Evolutionary conservation across 1,140 invertebrate genomes (phyloP).

Genomic region (Magallana ariakensis): DNA sequence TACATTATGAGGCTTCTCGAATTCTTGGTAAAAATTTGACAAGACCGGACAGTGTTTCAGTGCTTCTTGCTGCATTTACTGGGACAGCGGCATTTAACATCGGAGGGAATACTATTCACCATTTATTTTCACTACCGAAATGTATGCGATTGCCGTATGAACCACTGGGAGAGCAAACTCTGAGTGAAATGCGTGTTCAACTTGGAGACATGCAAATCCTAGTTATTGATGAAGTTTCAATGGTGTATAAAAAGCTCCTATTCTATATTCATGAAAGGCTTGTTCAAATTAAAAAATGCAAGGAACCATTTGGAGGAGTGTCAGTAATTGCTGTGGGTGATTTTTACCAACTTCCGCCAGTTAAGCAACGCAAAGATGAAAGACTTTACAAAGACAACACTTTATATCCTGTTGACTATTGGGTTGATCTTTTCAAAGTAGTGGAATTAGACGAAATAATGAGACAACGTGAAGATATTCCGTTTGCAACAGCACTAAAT

Average conservation of each 20-base stretch:
- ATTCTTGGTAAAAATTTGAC: conserved; percentile 23
- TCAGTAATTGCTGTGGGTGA: background rate
- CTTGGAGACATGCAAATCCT: conserved; percentile 18
- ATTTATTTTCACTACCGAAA: conserved; percentile 36
- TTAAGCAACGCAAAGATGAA: background rate
- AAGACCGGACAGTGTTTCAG: conserved; percentile 34
- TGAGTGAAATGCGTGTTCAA: conserved; percentile 43
- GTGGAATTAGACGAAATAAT: background rate
- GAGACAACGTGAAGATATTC: background rate
- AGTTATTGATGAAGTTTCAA: conserved; percentile 31
- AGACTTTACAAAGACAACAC: background rate
- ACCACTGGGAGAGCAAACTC: conserved; percentile 39
- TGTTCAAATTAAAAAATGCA: background rate
- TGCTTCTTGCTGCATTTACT: conserved; percentile 48
- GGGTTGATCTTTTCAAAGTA: background rate
- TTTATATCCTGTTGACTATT: background rate
- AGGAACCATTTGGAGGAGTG: conserved; percentile 9
- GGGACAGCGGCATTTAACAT: conserved; percentile 53
- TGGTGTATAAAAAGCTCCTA: background rate
- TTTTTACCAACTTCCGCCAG: conserved; percentile 17
- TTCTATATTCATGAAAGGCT: conserved; percentile 55
- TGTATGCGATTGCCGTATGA: conserved; percentile 22
- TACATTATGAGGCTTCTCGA: conserved; percentile 54
- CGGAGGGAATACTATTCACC: conserved; percentile 45
- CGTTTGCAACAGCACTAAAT: background rate